These are phyloP conservation scores for Thera obeliscata DNA, from an alignment of 2,888 invertebrate genomes.

Conservation along the genomic window DNA sequence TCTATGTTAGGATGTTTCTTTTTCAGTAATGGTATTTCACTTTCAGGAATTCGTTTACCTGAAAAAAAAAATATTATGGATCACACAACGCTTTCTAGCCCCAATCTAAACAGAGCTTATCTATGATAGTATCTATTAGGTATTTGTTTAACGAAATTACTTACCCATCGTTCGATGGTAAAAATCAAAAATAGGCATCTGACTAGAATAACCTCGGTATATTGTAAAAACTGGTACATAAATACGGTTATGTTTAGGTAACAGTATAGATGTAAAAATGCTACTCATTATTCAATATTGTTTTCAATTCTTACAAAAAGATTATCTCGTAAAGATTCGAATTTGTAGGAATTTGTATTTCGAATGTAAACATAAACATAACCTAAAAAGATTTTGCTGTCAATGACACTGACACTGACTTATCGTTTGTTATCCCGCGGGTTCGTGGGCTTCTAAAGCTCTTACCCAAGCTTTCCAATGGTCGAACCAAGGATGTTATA, in stretches of 20 bases:
- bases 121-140: no score
- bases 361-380: no score
- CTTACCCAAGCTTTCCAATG: no score
- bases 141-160: neutral
- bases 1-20: slow-evolving; percentile 69
- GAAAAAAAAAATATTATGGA: slow-evolving; percentile 18
- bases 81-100: no score
- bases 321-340: neutral
- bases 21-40: slow-evolving; percentile 52
- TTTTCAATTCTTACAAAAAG: neutral
- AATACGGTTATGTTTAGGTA: slow-evolving; percentile 13
- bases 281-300: slow-evolving; percentile 21
- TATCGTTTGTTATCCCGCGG: no score
- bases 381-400: no score
- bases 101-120: no score
- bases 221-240: slow-evolving; percentile 21
- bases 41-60: slow-evolving; percentile 60
- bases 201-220: slow-evolving; percentile 37
- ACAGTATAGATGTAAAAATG: slow-evolving; percentile 16
- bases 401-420: no score
- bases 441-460: no score
- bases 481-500: no score
- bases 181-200: slow-evolving; percentile 63
- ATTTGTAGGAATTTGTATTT: no score
- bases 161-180: slow-evolving; percentile 68